Evolutionary conservation across 64 coral and sea anemone species (phyloP), one percentile per base, ranked within the genome.

Genomic region (Montipora foliosa): DNA sequence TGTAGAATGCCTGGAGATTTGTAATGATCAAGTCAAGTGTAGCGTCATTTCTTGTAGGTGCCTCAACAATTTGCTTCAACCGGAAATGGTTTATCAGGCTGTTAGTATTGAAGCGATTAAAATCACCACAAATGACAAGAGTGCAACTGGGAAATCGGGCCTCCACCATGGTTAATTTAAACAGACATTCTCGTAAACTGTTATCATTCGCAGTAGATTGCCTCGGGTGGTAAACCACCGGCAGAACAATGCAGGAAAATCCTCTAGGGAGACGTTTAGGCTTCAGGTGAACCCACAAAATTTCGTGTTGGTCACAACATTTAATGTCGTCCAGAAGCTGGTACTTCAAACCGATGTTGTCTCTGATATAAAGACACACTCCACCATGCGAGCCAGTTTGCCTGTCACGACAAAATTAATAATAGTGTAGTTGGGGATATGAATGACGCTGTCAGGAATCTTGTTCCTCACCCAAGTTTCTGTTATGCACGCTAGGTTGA

Each of bases 401-500:
- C 17, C 80, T 83, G 67, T 92, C 90, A 8, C 48, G 5, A 48
- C 70, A 37, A 16, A n/a, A n/a, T n/a, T n/a, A n/a, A 76, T 60
- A 5, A 92, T 22, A 37, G 80, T 46, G 55, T 75, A 87, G 24
- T 51, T 52, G 37, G 90, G 90, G 16, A 86, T 86, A 76, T 92
- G 4, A 17, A 92, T 49, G 29, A 92, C 79, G 24, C 67, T 75
- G 71, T 92, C 68, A 21, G 67, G n/a, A 15, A 92, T 37, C 5
- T 16, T 8, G 6, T 92, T 81, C 51, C 85, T 92, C 53, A 92
- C 52, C 90, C 90, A 92, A 15, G 90, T 84, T 86, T 92, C 90
- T 1, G 72, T 85, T 58, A 92, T 92, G 58, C 52, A 77, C 9
- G 49, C 81, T 17, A 86, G 68, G 47, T 92, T 44, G 48, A 85